Conservation (phyloP, 2,113 vertebrate species). For the Cinclus mexicanus region DNA sequence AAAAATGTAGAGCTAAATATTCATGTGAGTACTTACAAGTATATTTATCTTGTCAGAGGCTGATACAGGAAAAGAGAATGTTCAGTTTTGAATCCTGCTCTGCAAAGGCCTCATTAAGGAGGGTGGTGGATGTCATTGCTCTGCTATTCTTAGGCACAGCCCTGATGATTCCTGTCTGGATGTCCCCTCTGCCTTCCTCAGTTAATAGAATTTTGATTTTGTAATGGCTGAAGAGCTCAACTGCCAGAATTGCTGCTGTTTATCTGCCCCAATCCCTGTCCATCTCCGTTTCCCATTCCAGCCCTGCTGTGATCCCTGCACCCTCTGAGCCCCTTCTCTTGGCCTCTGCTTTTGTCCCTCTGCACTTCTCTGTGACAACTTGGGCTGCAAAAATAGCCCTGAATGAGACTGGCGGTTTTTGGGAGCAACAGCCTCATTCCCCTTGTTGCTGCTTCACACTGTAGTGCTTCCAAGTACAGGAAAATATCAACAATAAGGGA, state of each 20-base stretch:
- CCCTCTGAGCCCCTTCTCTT: background rate
- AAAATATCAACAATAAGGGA: background rate
- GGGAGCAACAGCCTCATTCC: background rate
- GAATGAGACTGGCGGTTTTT: background rate
- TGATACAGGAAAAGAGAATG: background rate
- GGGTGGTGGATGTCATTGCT: background rate
- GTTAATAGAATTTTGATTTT: background rate
- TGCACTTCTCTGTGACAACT: rapidly evolving
- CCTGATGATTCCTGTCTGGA: background rate
- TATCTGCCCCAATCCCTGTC: background rate
- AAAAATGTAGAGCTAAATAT: conserved; percentile 99
- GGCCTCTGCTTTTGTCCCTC: background rate
- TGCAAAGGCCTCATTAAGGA: background rate
- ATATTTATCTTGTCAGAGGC: conserved; percentile 43
- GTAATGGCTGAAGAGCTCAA: background rate
- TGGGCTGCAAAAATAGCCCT: background rate
- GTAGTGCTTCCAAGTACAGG: background rate
- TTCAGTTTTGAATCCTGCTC: background rate
- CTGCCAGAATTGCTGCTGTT: background rate
- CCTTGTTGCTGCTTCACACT: background rate
- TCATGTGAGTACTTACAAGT: conserved; percentile 85
- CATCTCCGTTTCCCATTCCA: background rate
- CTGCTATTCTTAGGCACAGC: background rate
- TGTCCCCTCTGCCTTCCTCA: background rate
- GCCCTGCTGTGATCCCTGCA: rapidly evolving